These are phyloP conservation scores for Drosophila quinaria DNA, from an alignment of 2,888 invertebrate species.

Conservation along the genomic window DNA sequence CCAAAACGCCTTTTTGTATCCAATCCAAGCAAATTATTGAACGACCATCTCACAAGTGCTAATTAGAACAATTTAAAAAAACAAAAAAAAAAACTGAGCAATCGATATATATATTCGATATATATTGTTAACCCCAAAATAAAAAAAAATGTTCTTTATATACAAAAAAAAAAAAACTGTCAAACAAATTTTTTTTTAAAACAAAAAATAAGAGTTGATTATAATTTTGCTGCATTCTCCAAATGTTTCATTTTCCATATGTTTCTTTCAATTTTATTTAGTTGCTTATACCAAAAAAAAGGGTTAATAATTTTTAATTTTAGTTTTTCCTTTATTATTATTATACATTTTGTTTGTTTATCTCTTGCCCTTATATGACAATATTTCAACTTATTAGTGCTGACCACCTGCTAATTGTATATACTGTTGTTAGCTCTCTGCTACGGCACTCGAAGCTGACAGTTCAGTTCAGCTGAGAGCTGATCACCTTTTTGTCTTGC, in stretches of 20 bases:
- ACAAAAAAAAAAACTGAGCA: constrained; percentile 28
- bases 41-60: constrained; percentile 86
- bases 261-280: constrained; percentile 23
- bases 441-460: constrained; percentile 28
- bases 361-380: constrained; percentile 37
- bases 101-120: constrained; percentile 47
- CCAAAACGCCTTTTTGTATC: constrained; percentile 36
- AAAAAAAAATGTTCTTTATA: constrained; percentile 23
- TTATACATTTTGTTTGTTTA: constrained; percentile 19
- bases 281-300: constrained; percentile 17
- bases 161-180: constrained; percentile 31
- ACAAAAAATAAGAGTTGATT: constrained; percentile 30
- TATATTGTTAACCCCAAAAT: constrained; percentile 25
- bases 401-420: constrained; percentile 26
- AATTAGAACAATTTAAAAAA: constrained; percentile 68
- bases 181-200: constrained; percentile 7
- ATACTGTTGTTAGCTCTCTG: constrained; percentile 34
- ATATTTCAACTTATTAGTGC: constrained; percentile 22
- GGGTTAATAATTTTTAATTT: not conserved
- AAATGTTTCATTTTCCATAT: constrained; percentile 33
- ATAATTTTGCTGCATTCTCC: constrained; percentile 61
- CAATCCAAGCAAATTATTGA: constrained; percentile 65
- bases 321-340: constrained; percentile 1
- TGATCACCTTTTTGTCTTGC: constrained; percentile 27
- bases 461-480: not conserved